These are phyloP conservation scores for Pharmacophagus antenor DNA, from an alignment of 2,888 invertebrate species.

Conservation along the genomic window DNA sequence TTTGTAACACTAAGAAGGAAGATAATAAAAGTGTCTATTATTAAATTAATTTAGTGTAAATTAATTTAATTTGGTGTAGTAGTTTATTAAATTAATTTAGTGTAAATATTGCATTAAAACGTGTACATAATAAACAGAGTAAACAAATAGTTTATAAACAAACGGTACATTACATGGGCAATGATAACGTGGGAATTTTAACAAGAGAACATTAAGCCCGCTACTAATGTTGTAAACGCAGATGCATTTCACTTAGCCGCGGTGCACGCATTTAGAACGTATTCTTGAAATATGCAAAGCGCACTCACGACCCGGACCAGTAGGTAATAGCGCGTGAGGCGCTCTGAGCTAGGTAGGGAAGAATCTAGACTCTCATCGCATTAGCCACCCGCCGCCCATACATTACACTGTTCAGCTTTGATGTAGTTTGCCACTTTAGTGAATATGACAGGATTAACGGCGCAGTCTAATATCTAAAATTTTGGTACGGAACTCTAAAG, in stretches of 20 bases:
- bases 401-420: constrained; percentile 47
- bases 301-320: constrained; percentile 63
- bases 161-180: constrained; percentile 47
- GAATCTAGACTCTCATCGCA: constrained; percentile 49
- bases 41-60: too few species aligned
- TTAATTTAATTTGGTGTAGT: too few species aligned
- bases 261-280: constrained; percentile 68
- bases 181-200: constrained; percentile 42
- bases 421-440: constrained; percentile 43
- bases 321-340: constrained; percentile 72
- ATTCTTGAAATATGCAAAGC: constrained; percentile 77
- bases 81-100: background rate
- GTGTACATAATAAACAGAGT: background rate
- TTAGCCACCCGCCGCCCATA: constrained; percentile 45
- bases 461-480: constrained; percentile 13
- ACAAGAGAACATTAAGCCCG: constrained; percentile 41
- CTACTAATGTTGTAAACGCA: constrained; percentile 62
- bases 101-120: background rate
- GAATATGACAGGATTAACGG: constrained; percentile 30
- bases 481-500: background rate
- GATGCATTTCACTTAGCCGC: constrained; percentile 71
- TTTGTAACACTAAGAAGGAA: too few species aligned
- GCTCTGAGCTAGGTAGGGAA: constrained; percentile 49
- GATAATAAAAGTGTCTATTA: too few species aligned
- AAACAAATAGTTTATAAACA: background rate